Evolutionary conservation across 53 echinoderm and acorn worm genomes (phyloP), one percentile per base, ranked within the genome.

Genomic region (Mesocentrotus franciscanus): DNA sequence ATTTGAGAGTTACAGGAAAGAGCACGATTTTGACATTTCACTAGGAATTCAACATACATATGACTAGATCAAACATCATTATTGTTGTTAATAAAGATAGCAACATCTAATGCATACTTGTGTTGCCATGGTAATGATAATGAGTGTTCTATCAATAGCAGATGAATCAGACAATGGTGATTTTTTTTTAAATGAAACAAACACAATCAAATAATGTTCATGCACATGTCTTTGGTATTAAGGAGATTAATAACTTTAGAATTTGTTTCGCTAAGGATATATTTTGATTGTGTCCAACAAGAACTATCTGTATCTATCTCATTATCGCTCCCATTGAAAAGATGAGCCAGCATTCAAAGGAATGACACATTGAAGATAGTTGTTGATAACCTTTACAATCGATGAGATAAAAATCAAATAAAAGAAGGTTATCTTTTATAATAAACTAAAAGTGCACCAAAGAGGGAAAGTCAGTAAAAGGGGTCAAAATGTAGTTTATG

Each of bases 1-100:
- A 20, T 81, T 81, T 81, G 81, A 14, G 17, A 22, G 81, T 81
- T 36, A 81, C 81, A 81, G 81, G 81, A 81, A 81, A 81, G 81
- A 81, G 81, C 36, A 17, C 22, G 6, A 81, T 81, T 81, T 20
- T 81, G 81, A 39, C 81, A 81, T 81, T 81, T 81, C 42, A 81
- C 17, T 5, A 39, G 81, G 81, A 81, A 81, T 39, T 42, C 9
- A 81, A 42, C 39, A 81, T 39, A 42, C 32, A 6, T 42, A 81
- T 81, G 42, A 81, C 81, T 18, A 81, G 42, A 81, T 39, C 11
- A 81, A 81, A 81, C 20, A 18, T 36, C 81, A 42, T 18, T 81
- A 20, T 81, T 13, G 22, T 42, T 81, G 42, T 17, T 64, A 33
- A 76, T 22, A 39, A 81, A 81, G 81, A 81, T 36, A 18, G 42